Base-by-base conservation (phyloP, 2,113 vertebrate species). In the Myotis davidii region DNA sequence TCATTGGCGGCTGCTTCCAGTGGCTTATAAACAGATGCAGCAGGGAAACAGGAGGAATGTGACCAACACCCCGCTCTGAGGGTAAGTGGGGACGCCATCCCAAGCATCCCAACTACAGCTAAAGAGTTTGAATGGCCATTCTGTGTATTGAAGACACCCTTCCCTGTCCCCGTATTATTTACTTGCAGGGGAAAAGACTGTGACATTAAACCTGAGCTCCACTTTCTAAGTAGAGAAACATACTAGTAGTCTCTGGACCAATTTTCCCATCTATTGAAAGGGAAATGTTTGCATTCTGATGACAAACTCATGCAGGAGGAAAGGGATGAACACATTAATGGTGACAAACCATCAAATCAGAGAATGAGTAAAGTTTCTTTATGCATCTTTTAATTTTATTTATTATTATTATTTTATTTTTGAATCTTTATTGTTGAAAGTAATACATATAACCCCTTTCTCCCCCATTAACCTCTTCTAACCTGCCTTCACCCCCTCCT, bases 211-310 rank as follows among this genome's bases (percentile, higher is more conserved):
- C 3, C 13, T 3, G 20, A 88, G 74, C 12, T 52, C 32, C 16
- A 9, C 3, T 90, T 79, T 69, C 11, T 85, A 78, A 61, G 56
- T 59, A n/a, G 64, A 48, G 32, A 52, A 70, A 65, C 2, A 23
- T 56, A 56, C 0, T 48, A 65, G 18, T 21, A 42, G 29, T 56
- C n/a, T 78, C 39, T 67, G 32, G 96, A 89, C 56, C 18, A 65
- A 27, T 65, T 92, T 95, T 69, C n/a, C 59, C 13, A 74, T 78
- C 56, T 37, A 70, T 23, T 37, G 61, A 70, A 85, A 85, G 72
- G n/a, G 6, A 89, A 96, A 88, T 72, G 8, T 94, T 97, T 96
- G 8, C 21, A 70, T 92, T 73, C 6, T 95, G 85, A 86, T 70
- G 81, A 95, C 67, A 78, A 97, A 72, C 1, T 2, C 14, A 84